These are phyloP conservation scores for Ariolimax columbianus DNA, from an alignment of 2,888 invertebrate genomes.

Conservation along the genomic window DNA sequence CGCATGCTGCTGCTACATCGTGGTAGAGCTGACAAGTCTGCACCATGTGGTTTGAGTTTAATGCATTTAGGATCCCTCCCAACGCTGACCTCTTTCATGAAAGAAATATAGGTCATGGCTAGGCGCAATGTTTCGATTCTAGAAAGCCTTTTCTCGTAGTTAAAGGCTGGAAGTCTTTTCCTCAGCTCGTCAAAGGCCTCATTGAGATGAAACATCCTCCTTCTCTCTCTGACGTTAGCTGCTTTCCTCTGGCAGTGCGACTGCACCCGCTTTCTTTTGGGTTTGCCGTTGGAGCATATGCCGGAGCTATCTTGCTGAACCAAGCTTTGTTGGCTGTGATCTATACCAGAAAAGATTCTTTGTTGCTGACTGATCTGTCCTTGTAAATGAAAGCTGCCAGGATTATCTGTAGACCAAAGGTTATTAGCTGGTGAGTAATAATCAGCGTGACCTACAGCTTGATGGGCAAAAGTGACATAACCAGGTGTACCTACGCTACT, in stretches of 20 bases:
- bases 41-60: slow-evolving; percentile 56
- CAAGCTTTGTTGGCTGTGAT: slow-evolving; percentile 15
- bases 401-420: slow-evolving; percentile 19
- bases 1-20: not conserved
- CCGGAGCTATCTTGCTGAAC: not conserved
- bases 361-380: slow-evolving; percentile 6
- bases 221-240: slow-evolving; percentile 72
- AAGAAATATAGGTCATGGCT: slow-evolving; percentile 97
- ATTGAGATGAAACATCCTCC: slow-evolving; percentile 74
- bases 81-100: slow-evolving; percentile 91
- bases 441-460: not conserved
- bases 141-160: slow-evolving; percentile 73
- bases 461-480: slow-evolving; percentile 16
- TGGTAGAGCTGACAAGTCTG: slow-evolving; percentile 19
- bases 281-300: slow-evolving; percentile 56
- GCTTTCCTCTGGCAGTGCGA: slow-evolving; percentile 69
- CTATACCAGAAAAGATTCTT: slow-evolving; percentile 41
- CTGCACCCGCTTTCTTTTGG: slow-evolving; percentile 72
- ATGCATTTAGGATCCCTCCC: slow-evolving; percentile 68
- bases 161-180: slow-evolving; percentile 73
- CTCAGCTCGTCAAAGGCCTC: slow-evolving; percentile 72
- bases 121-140: slow-evolving; percentile 89
- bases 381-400: not conserved
- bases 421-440: slow-evolving; percentile 24
- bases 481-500: not conserved